phyloP scores from a whole-genome alignment of 2,888 invertebrate genomes.

The Macrophya alboannulata region DNA sequence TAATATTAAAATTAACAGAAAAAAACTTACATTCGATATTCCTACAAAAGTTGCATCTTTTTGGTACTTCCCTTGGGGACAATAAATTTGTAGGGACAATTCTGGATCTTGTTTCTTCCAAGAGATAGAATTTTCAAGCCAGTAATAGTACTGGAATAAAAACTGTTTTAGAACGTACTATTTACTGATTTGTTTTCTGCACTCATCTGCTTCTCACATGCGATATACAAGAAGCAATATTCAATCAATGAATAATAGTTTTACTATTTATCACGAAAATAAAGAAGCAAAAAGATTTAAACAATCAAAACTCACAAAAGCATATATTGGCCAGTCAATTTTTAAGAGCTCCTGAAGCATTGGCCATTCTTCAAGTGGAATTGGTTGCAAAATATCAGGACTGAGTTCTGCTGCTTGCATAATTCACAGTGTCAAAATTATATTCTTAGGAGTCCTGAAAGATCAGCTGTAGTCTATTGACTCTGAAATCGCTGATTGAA shows the following conservation, averaged over 20 bases:
- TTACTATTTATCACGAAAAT: no score
- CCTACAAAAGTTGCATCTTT: conserved; percentile 76
- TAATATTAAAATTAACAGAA: conserved; percentile 55
- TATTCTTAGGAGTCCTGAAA: no score
- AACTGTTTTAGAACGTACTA: background rate
- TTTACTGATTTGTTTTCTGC: background rate
- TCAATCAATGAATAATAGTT: no score
- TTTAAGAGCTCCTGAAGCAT: conserved; percentile 70
- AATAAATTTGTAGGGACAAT: conserved; percentile 77
- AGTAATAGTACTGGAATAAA: conserved; percentile 74
- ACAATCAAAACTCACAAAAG: conserved; percentile 64
- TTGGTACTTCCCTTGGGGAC: conserved; percentile 77
- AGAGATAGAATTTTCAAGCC: conserved; percentile 77
- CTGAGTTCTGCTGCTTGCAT: conserved; percentile 1
- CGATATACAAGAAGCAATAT: background rate
- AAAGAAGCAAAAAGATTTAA: background rate
- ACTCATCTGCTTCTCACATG: background rate
- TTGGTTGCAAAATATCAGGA: conserved; percentile 72
- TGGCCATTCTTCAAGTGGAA: conserved; percentile 71
- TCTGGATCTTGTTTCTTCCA: conserved; percentile 74
- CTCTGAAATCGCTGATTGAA: no score
- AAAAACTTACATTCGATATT: conserved; percentile 63
- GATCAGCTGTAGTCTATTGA: no score
- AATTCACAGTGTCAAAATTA: background rate
- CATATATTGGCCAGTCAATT: conserved; percentile 73